Conservation (phyloP, 2,888 invertebrate species). For the Conchocele bisecta region DNA sequence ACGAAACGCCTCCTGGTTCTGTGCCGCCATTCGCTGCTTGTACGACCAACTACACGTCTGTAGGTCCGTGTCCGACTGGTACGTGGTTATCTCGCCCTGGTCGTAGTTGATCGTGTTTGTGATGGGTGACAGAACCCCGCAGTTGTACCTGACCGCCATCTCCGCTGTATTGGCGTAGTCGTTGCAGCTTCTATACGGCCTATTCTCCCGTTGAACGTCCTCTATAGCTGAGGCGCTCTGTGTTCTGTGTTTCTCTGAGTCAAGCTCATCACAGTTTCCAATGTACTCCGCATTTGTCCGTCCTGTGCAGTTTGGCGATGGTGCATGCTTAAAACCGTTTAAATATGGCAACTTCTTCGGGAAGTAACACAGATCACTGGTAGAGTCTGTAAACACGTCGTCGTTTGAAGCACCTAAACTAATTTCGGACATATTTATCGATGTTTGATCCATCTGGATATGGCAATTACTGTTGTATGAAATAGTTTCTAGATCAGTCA, state of each 20-base stretch:
- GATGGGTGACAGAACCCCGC: conserved; percentile 36
- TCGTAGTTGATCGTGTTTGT: conserved; percentile 16
- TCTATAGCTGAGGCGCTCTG: conserved; percentile 72
- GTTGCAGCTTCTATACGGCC: conserved; percentile 17
- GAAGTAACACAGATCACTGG: conserved; percentile 26
- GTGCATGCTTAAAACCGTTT: conserved; percentile 20
- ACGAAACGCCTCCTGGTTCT: conserved; percentile 36
- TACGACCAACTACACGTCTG: conserved; percentile 41
- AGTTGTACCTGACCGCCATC: conserved; percentile 52
- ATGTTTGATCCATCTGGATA: conserved; percentile 52
- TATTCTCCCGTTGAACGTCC: conserved; percentile 56
- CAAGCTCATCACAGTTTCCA: conserved; percentile 10
- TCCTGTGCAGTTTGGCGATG: too few relatives aligned
- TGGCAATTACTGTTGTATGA: conserved; percentile 42
- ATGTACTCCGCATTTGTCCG: conserved; percentile 2
- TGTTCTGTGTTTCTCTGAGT: conserved; percentile 58
- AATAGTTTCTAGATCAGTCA: conserved; percentile 46
- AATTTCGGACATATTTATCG: conserved; percentile 55
- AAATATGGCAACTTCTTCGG: conserved; percentile 19
- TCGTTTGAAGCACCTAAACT: conserved; percentile 62
- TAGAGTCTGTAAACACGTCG: conserved; percentile 64
- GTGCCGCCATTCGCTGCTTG: conserved; percentile 36
- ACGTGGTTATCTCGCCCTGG: conserved; percentile 32
- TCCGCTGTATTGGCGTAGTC: conserved; percentile 58
- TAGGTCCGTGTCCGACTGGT: conserved; percentile 63